Base-by-base conservation (phyloP, 1,140 invertebrate genomes). In the Ceratina japonica region DNA sequence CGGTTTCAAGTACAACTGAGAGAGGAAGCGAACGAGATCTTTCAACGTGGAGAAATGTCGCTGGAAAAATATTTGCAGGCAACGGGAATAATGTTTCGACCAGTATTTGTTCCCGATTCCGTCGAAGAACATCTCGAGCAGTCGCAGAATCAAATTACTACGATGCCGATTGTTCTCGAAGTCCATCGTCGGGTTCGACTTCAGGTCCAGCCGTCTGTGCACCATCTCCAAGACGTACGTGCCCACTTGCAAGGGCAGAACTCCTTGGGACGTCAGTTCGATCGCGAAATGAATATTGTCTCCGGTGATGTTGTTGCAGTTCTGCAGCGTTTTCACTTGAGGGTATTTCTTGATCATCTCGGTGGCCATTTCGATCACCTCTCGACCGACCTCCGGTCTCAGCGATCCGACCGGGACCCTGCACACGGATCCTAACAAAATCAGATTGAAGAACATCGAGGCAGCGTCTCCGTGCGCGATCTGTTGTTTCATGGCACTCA, bases 161-260 rank as follows among this genome's bases (percentile, higher is more conserved):
- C 87, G 79, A 37, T 92, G 88, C 2, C 81, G 64, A 37, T 89
- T 85, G 2, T 86, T 81, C 37, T 90, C 88, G 61, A 91, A 92
- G 22, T 92, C 90, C 0, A 92, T 75, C n/a, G 20, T 77, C 0
- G 86, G 72, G 37, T 88, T 86, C 0, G 76, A 69, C 12, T 89
- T 91, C 13, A 92, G 76, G 61, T 91, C 86, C 0, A 92, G 24
- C 12, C 91, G 88, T 44, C 91, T 81, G 27, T 92, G 91, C 0
- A 92, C 89, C 91, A 90, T 91, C 82, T 92, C 91, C 16, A 92
- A 63, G 3, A 92, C 90, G 27, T 92, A 91, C 5, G 91, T 93
- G 0, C 84, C 87, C 0, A 87, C 90, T 75, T 93, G 92, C 0
- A 93, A 69, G 0, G 92, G 92, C 8, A 93, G 62, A 1, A 89